phyloP scores from a whole-genome alignment of 2,797 vertebrate species.

The Eulemur coronatus region DNA sequence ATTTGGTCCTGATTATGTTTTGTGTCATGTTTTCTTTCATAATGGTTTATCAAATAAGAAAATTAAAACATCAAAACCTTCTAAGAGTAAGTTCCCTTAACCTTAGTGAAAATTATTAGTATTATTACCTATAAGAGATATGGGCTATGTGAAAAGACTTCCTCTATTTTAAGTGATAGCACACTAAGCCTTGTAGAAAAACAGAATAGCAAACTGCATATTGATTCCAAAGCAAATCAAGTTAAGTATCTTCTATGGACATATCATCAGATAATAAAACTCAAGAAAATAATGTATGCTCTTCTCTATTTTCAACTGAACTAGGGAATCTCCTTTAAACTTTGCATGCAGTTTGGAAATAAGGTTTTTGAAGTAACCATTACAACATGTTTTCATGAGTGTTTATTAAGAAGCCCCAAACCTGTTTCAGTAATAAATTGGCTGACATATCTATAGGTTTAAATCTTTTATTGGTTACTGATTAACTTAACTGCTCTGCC shows the following conservation, averaged over 20 bases:
- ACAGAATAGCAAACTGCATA: constrained; percentile 15
- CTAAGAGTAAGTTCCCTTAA: neutral
- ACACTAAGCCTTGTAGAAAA: constrained; percentile 39
- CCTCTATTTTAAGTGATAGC: neutral
- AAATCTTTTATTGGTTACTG: constrained; percentile 83
- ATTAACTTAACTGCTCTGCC: constrained; percentile 79
- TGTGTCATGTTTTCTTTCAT: constrained; percentile 51
- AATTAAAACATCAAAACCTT: constrained; percentile 17
- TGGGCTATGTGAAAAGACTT: neutral
- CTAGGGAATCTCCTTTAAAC: constrained; percentile 50
- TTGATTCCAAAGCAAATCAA: constrained; percentile 68
- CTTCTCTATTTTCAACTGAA: constrained; percentile 30
- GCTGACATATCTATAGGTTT: constrained; percentile 72
- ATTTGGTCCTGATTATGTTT: constrained; percentile 34
- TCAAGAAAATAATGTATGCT: neutral
- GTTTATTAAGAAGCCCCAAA: constrained; percentile 75
- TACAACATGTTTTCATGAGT: constrained; percentile 72
- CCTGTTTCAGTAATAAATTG: constrained; percentile 74
- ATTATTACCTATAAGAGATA: neutral
- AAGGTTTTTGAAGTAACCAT: constrained; percentile 73
- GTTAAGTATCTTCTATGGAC: constrained; percentile 36
- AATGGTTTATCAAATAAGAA: constrained; percentile 46
- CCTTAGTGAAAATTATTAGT: constrained; percentile 54
- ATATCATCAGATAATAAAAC: constrained; percentile 42
- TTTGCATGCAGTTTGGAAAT: constrained; percentile 58